Base-by-base conservation (phyloP, 2,797 vertebrate genomes). In the Carapus acus region DNA sequence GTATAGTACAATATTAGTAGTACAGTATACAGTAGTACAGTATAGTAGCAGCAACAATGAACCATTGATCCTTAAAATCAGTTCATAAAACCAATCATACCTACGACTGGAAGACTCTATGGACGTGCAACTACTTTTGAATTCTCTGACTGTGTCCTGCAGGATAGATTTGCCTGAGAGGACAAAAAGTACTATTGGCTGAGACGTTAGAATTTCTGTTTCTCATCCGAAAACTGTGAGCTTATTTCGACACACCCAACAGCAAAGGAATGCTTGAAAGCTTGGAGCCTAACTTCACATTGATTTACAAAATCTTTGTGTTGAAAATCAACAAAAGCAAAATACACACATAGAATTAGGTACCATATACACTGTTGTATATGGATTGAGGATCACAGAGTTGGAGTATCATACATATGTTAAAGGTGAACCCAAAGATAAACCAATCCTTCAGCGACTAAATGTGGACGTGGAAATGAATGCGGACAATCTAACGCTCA, bases 251-350 rank as follows among this genome's bases (percentile, higher is more conserved):
- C 81, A 82, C 83, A 71, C 76, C 78, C 71, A 60, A 56, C 51
- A 58, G 64, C 52, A 52, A 67, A 82, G 59, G 71, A 87, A 81
- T 74, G 54, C 72, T 58, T 80, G 54, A 45, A 71, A 77, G 71
- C 43, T 41, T 20, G 41, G 62, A 52, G 43, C 67, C 55, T 65
- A 78, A 57, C 36, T 20, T 31, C 71, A 36, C 7, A 33, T 47
- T 62, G 49, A 38, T 23, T 49, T 31, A 63, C 48, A 64, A 43
- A 67, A 63, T 56, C 62, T 24, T 29, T 65, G 49, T 47, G 67
- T 82, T 46, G 81, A 79, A 78, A 64, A 83, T 81, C 79, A 76
- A 6, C 57, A 40, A 7, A 22, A 49, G 51, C 20, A 45, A 48
- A 33, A 39, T 18, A 23, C 50, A 38, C 17, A 23, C 50, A 38